Conservation (phyloP, 2,888 invertebrate genomes). For the Cacoxenus indagator region DNA sequence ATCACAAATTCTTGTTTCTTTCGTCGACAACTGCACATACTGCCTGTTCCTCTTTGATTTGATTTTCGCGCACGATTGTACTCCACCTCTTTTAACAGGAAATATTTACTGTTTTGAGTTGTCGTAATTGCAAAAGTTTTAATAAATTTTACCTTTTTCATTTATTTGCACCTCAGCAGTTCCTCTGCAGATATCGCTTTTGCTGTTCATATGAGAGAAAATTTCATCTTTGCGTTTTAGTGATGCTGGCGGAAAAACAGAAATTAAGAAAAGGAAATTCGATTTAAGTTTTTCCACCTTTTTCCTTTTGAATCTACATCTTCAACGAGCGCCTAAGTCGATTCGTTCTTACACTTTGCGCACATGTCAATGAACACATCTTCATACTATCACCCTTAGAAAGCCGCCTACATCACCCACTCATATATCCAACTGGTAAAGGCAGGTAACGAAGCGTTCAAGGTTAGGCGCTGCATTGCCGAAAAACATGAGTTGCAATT, state of each 20-base stretch:
- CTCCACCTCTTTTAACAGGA: conserved; percentile 24
- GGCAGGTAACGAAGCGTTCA: conserved; percentile 59
- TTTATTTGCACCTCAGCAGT: neutral
- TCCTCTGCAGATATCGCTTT: neutral
- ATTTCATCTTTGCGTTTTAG: conserved; percentile 33
- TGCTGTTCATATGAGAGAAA: conserved; percentile 23
- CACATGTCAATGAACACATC: conserved; percentile 4
- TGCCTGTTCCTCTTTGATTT: too few relatives aligned
- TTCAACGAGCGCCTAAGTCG: conserved; percentile 9
- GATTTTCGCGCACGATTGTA: too few relatives aligned
- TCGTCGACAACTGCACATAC: too few relatives aligned
- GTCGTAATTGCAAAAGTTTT: conserved; percentile 51
- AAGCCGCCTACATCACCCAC: neutral
- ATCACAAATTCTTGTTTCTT: too few relatives aligned
- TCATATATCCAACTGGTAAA: conserved; percentile 40
- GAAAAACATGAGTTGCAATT: conserved; percentile 53
- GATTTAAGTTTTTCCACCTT: conserved; percentile 3
- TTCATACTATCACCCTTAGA: conserved; percentile 8
- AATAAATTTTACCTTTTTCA: conserved; percentile 45
- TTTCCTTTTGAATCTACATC: conserved; percentile 39
- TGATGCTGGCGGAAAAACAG: neutral
- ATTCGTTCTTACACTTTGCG: too few relatives aligned
- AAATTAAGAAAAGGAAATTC: conserved; percentile 14
- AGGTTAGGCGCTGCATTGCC: conserved; percentile 38
- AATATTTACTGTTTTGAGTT: conserved; percentile 46